Percentiles rank a stretch among this genome's conserved stretches.
Evolutionary conservation across 2,888 invertebrate genomes (phyloP).

Genomic region (Fissipunctia ypsillon): DNA sequence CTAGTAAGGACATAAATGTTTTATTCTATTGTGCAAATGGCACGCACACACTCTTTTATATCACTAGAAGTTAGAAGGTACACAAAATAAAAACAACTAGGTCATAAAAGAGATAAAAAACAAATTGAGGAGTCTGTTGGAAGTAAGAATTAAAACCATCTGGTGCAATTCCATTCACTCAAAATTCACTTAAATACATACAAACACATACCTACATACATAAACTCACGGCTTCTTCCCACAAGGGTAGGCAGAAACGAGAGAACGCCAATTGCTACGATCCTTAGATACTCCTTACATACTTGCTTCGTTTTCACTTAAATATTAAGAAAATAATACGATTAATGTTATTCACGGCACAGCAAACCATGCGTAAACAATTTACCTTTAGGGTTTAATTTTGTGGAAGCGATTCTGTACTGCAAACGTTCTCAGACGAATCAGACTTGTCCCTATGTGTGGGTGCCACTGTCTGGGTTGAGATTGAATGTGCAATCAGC

Average conservation of each 20-base stretch:
- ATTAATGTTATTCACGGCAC: conserved; percentile 3
- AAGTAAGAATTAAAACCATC: background rate
- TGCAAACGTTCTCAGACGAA: conserved; percentile 18
- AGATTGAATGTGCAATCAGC: conserved; percentile 40
- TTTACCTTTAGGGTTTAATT: conserved; percentile 25
- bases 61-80: background rate
- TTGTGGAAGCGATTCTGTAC: conserved; percentile 32
- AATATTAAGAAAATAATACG: background rate
- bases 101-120: too few species aligned
- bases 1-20: background rate
- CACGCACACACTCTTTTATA: background rate
- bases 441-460: conserved; percentile 9
- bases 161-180: background rate
- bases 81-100: background rate
- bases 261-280: background rate
- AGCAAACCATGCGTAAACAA: conserved; percentile 22
- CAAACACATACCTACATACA: background rate
- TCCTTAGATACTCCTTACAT: background rate
- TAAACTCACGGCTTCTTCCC: background rate
- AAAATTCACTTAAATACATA: background rate
- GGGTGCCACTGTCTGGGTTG: conserved; percentile 17
- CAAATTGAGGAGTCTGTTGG: too few species aligned
- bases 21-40: background rate
- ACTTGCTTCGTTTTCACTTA: background rate
- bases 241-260: background rate